Conservation (phyloP, 2,113 vertebrate genomes). For the Macrotis lagotis region DNA sequence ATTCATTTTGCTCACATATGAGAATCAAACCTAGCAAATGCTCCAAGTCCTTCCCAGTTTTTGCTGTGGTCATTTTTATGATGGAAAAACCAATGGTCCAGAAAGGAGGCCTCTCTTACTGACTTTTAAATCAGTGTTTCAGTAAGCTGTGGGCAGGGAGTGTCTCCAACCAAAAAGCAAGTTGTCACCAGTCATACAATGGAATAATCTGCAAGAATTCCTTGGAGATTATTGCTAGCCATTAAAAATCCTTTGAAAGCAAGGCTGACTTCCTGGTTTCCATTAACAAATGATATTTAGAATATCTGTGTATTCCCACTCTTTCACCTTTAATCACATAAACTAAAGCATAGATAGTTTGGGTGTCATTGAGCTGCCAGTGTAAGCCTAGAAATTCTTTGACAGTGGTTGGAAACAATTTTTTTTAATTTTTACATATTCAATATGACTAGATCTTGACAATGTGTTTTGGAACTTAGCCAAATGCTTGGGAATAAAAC, state of each 20-base stretch:
- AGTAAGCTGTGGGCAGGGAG: background rate
- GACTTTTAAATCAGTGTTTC: conserved; percentile 34
- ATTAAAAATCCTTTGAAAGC: conserved; percentile 39
- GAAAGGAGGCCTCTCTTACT: conserved; percentile 10
- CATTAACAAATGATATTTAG: conserved; percentile 14
- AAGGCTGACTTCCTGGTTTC: background rate
- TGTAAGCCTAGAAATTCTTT: conserved; percentile 3
- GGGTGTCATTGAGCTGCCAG: conserved; percentile 25
- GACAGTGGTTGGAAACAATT: background rate
- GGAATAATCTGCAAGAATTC: conserved; percentile 44
- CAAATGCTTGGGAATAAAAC: conserved; percentile 25
- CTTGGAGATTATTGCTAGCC: background rate
- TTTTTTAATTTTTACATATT: background rate
- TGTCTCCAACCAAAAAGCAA: conserved; percentile 39
- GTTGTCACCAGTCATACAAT: conserved; percentile 29
- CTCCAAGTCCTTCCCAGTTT: conserved; percentile 26
- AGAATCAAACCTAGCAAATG: background rate
- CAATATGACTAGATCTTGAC: background rate
- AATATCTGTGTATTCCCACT: conserved; percentile 25
- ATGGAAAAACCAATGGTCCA: conserved; percentile 40
- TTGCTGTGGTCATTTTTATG: conserved; percentile 42
- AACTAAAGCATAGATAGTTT: conserved; percentile 24
- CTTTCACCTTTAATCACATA: background rate
- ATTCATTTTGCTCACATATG: conserved; percentile 40
- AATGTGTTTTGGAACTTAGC: background rate